Base-by-base conservation (phyloP, 2,888 invertebrate species). In the Mythimna impura region DNA sequence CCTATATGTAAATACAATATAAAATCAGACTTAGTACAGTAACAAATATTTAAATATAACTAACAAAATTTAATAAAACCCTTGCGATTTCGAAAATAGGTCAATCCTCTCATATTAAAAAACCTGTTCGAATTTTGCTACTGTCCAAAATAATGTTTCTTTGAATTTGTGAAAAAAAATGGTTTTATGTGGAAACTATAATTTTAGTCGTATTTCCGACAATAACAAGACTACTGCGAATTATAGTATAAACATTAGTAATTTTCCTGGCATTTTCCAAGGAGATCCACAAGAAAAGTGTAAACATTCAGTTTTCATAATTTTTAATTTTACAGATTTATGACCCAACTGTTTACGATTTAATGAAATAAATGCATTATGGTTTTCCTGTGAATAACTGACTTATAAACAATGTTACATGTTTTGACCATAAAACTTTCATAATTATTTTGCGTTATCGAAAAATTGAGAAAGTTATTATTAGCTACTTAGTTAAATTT, bases 211-310 rank as follows among this genome's bases (percentile, higher is more conserved):
- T 40, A 25, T 43, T 58, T 50, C 14, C n/a, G 14, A 8, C 34
- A 43, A 52, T 54, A 69, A 54, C 34, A 60, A 76, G 43, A 43
- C 10, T 52, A 68, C 9, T 43, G 34, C 68, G 50, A 34, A 69
- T 43, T 58, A 58, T 36, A 52, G 14, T 22, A 40, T 69, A 77
- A 77, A 74, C 25, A 52, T 36, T 17, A 7, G 10, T 52, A 50
- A 60, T 58, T 75, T 76, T 76, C 69, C 10, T 2, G n/a, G n/a
- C 8, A 52, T 73, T 76, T 50, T 22, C 5, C 76, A 76, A 66
- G 30, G 9, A 30, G 20, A 65, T 76, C 34, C 25, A 22, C 22
- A 43, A 17, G 57, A 67, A 76, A 68, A 69, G 14, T 2, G 22
- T 34, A 50, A 76, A 66, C 50, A 50, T 50, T 8, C 1, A 17